Base-by-base conservation (phyloP, 2,888 invertebrate species). In the Liodrosophila aerea region DNA sequence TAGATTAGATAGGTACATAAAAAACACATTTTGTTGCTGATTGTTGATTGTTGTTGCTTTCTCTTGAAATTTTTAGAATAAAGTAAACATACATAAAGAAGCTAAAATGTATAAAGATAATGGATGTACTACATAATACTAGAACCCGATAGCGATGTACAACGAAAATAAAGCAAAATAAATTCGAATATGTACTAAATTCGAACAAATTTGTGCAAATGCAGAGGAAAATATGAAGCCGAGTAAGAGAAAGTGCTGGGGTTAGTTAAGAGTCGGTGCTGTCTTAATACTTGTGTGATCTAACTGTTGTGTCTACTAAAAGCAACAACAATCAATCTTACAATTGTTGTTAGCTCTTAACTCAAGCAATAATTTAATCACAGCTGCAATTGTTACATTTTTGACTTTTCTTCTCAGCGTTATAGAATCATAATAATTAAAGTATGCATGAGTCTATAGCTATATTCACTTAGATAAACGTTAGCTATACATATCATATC, bases 171-270 rank as follows among this genome's bases (percentile, higher is more conserved):
- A 22, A 22, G 22, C 22, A 34, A 41, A 33, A 37, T 40, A 62
- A 80, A 65, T 80, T 75, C 53, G 58, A 71, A 67, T 47, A 67
- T 50, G 18, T 29, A 60, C 37, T 80, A 78, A 80, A 76, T 80
- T 80, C 76, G 63, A 76, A 51, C 43, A 58, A 51, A 43, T 50
- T 53, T 36, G 15, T 47, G 13, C 37, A 58, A 63, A 51, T 64
- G 60, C 44, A 64, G 31, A 31, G 39, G 45, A 34, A 51, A 40
- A 7, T 33, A 36, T 37, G 33, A 29, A 56, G 58, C 62, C 44
- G 58, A 49, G 43, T 59, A 30, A 33, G 53, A 30, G 37, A 36
- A 11, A 49, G 54, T 72, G 60, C 15, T 47, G 37, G 59, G 63
- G 53, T 47, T 59, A 50, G 51, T 68, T 52, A 34, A 31, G 29